Evolutionary conservation across 2,797 vertebrate species (phyloP), one percentile per base, ranked within the genome.

Genomic region (Eulemur mongoz): DNA sequence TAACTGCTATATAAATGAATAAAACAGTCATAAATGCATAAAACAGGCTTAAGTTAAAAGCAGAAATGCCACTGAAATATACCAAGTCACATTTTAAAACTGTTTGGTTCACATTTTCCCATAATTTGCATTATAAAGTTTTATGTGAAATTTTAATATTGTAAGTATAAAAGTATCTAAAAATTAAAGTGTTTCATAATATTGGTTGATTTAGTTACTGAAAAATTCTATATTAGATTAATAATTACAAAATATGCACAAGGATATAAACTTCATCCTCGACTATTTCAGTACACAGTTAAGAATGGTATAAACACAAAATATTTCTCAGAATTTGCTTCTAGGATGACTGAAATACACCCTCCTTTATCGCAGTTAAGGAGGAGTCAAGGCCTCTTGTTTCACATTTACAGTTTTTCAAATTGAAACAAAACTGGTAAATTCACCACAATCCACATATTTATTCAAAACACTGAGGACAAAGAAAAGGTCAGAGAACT

Each of bases 91-190:
- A 67, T 67, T 87, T 94, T 59, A 73, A 88, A 94, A 94, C 43
- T 67, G 2, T 80, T 61, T 4, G 3, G 4, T 87, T 30, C 32
- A 69, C 52, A 20, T 84, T 88, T 94, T 57, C 17, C 54, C 30
- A 83, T 22, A 59, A 43, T 83, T 59, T 72, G 5, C 35, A 65
- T 70, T 87, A 65, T 40, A 65, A 92, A 38, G 14, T 11, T 75
- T 82, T 69, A 78, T 72, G 59, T 69, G n/a, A 90, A 90, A 78
- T 93, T 92, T 93, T 87, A 96, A 57, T 48, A 57, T 78, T 45
- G 0, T 57, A 79, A 80, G 32, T 14, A 43, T 52, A 81, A 90
- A 67, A 12, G 5, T 70, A 2, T n/a, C 27, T 81, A 54, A 69
- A 69, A 89, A 57, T 7, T 52, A 76, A 79, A 73, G 40, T 9